These are phyloP conservation scores for Pterobdella sp. DNA, from an alignment of 2,888 invertebrate genomes.

Conservation along the genomic window DNA sequence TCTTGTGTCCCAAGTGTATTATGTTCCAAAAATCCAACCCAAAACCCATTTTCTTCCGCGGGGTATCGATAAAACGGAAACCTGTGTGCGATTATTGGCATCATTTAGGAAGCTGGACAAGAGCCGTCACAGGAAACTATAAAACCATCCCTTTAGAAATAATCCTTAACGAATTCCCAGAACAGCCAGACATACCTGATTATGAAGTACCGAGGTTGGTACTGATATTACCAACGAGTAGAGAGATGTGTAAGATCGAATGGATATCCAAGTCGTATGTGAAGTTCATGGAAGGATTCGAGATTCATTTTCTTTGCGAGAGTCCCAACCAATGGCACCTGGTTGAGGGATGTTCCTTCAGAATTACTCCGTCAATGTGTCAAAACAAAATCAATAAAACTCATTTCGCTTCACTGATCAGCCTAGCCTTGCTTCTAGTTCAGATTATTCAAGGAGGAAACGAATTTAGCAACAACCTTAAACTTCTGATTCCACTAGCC, in stretches of 20 bases:
- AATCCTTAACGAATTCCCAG: background rate
- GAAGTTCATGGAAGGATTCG: conserved; percentile 40
- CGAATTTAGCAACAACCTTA: conserved; percentile 36
- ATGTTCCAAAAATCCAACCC: conserved; percentile 20
- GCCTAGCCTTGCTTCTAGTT: conserved; percentile 37
- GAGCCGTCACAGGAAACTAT: conserved; percentile 22
- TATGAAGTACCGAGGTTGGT: conserved; percentile 22
- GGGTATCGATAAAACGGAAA: conserved; percentile 22
- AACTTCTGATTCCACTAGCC: conserved; percentile 37
- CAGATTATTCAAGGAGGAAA: conserved; percentile 38
- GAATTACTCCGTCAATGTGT: conserved; percentile 34
- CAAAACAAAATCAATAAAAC: conserved; percentile 21
- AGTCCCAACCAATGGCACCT: conserved; percentile 39
- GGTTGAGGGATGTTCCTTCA: conserved; percentile 35
- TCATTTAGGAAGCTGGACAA: conserved; percentile 25
- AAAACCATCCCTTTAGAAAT: conserved; percentile 6
- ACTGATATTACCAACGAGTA: conserved; percentile 7
- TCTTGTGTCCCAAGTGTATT: conserved; percentile 24
- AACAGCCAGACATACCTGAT: conserved; percentile 16
- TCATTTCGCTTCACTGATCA: conserved; percentile 27
- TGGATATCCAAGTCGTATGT: conserved; percentile 36
- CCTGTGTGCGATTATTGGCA: conserved; percentile 28
- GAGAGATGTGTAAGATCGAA: conserved; percentile 29
- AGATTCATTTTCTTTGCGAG: conserved; percentile 40
- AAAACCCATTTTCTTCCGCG: conserved; percentile 16